Evolutionary conservation across 2,888 invertebrate species (phyloP).

Genomic region (Drosophila vallismaia): DNA sequence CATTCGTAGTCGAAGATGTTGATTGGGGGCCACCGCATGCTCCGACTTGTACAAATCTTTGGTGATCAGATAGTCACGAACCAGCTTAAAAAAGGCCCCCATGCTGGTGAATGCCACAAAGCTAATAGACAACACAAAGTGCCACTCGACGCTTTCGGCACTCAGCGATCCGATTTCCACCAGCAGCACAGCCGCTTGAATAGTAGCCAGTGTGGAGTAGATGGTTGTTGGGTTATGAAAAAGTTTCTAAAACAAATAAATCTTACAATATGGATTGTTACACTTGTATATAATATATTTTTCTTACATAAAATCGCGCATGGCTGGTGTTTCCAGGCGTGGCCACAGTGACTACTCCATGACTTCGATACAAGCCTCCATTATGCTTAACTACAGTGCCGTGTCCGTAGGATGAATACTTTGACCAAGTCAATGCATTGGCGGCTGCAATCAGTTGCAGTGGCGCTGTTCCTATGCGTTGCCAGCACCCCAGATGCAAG

Average conservation of each 20-base stretch:
- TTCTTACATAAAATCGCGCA: constrained; percentile 91
- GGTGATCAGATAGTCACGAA: constrained; percentile 93
- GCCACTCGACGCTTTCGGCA: constrained; percentile 94
- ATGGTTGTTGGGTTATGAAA: constrained; percentile 94
- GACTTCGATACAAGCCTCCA: constrained; percentile 90
- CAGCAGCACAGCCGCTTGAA: constrained; percentile 89
- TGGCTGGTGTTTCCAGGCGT: constrained; percentile 93
- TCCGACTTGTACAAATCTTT: constrained; percentile 89
- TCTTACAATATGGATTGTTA: no score
- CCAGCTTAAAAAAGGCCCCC: constrained; percentile 94
- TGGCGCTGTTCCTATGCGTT: constrained; percentile 74
- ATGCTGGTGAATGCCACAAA: constrained; percentile 95
- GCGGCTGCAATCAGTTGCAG: constrained; percentile 65
- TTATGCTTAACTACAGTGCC: constrained; percentile 90
- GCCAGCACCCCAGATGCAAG: constrained; percentile 90
- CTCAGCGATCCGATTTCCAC: constrained; percentile 92
- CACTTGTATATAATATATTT: neutral
- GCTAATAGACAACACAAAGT: constrained; percentile 93
- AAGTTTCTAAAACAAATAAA: constrained; percentile 85
- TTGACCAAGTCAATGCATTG: constrained; percentile 85
- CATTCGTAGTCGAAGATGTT: constrained; percentile 30
- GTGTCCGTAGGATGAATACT: constrained; percentile 88
- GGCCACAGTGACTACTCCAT: constrained; percentile 92
- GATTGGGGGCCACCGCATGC: constrained; percentile 43
- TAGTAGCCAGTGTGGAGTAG: constrained; percentile 89